These are phyloP conservation scores for Menidia beryllina DNA, from an alignment of 2,113 vertebrate species.

Conservation along the genomic window DNA sequence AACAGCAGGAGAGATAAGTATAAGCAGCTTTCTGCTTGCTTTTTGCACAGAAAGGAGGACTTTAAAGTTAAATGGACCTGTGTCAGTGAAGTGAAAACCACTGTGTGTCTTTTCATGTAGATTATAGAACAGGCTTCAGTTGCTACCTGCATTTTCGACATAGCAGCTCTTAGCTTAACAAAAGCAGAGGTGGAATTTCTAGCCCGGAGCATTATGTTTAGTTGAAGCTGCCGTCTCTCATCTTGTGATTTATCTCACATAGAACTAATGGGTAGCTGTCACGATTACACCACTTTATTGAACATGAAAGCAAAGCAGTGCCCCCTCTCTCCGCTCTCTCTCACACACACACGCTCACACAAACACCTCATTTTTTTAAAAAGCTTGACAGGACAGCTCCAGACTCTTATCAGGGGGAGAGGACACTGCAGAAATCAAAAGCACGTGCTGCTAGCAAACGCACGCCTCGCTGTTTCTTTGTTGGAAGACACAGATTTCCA, in stretches of 20 bases:
- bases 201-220: slow-evolving; percentile 74
- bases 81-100: background rate
- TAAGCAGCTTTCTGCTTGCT: background rate
- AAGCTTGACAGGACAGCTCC: slow-evolving; percentile 60
- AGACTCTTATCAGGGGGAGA: slow-evolving; percentile 51
- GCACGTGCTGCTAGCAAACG: slow-evolving; percentile 33
- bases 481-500: background rate
- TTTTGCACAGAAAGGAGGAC: background rate
- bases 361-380: slow-evolving; percentile 25
- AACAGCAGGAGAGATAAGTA: background rate
- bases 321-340: background rate
- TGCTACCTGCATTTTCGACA: slow-evolving; percentile 14
- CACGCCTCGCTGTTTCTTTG: slow-evolving; percentile 15
- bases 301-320: slow-evolving; percentile 63
- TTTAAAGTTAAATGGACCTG: background rate
- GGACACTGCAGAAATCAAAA: slow-evolving; percentile 51
- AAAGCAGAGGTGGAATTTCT: slow-evolving; percentile 29
- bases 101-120: background rate
- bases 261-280: slow-evolving; percentile 67
- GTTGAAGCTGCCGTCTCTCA: slow-evolving; percentile 77
- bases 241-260: slow-evolving; percentile 78
- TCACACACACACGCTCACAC: slow-evolving; percentile 4
- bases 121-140: background rate
- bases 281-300: slow-evolving; percentile 75
- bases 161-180: slow-evolving; percentile 18